Percentiles rank a stretch among this genome's conserved stretches.
Conservation (phyloP, 1,140 invertebrate genomes). For the Nephila pilipes region DNA sequence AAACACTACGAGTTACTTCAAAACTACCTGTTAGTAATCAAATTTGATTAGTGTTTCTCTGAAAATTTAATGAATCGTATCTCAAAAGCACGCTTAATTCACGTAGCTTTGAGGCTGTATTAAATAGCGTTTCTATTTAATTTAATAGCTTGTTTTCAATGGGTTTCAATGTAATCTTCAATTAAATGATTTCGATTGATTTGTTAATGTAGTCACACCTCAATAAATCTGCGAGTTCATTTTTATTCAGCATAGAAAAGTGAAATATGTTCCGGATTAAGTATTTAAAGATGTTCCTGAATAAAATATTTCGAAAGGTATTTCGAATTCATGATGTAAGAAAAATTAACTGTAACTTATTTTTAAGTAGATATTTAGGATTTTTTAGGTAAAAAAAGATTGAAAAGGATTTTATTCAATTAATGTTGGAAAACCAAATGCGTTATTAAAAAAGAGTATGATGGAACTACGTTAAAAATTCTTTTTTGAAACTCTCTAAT, state of each 20-base stretch:
- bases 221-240: background rate
- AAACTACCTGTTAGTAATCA: slow-evolving; percentile 34
- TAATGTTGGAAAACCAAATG: no score
- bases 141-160: background rate
- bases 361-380: no score
- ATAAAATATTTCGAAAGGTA: background rate
- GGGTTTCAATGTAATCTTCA: background rate
- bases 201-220: background rate
- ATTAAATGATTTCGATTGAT: background rate
- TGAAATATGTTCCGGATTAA: background rate
- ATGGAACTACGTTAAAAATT: no score
- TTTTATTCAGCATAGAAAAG: background rate
- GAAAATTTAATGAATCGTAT: background rate
- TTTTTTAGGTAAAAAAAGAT: no score
- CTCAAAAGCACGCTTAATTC: background rate
- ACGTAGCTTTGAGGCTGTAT: background rate
- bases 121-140: background rate
- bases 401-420: no score
- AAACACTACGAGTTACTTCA: background rate
- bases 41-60: slow-evolving; percentile 20
- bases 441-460: no score
- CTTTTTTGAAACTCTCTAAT: no score
- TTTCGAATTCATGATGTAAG: no score
- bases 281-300: background rate
- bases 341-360: no score